A percentile compares a stretch with the other conserved stretches of the same genome.
Conservation (phyloP, 2,113 vertebrate genomes). For the Corapipo altera region DNA sequence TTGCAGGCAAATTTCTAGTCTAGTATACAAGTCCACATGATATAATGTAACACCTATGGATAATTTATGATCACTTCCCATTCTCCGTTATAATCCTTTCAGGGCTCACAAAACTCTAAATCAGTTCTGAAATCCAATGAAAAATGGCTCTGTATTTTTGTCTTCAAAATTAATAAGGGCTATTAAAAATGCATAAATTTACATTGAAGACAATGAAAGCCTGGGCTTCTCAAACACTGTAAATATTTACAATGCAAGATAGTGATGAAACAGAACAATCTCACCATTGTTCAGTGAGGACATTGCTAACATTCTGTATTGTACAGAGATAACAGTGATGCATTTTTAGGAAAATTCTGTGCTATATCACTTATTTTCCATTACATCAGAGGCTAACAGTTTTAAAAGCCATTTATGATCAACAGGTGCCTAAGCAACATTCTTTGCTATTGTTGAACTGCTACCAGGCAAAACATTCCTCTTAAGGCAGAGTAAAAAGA, state of each 20-base stretch:
- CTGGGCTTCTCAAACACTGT: neutral
- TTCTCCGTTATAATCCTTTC: neutral
- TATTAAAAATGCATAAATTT: neutral
- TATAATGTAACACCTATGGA: neutral
- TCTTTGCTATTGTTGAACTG: neutral
- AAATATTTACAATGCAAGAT: conserved; percentile 23
- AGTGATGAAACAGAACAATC: conserved; percentile 1
- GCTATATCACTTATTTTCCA: conserved; percentile 26
- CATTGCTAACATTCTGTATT: conserved; percentile 36
- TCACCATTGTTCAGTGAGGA: neutral
- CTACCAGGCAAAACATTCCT: neutral
- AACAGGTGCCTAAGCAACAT: neutral
- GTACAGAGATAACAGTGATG: conserved; percentile 15
- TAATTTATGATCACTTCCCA: neutral
- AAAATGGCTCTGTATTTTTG: neutral
- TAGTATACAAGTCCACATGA: neutral
- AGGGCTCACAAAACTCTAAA: neutral
- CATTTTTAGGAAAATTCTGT: conserved; percentile 4
- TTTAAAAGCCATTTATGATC: neutral
- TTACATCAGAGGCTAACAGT: neutral
- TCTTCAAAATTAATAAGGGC: neutral
- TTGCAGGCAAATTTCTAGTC: neutral
- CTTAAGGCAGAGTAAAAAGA: neutral
- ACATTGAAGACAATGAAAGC: neutral
- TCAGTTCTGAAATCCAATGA: neutral